A percentile compares a stretch with the other conserved stretches of the same genome.
These are phyloP conservation scores for Theonella swinhoei DNA, from an alignment of 37 sponge, comb jelly and placozoan species.

Conservation along the genomic window DNA sequence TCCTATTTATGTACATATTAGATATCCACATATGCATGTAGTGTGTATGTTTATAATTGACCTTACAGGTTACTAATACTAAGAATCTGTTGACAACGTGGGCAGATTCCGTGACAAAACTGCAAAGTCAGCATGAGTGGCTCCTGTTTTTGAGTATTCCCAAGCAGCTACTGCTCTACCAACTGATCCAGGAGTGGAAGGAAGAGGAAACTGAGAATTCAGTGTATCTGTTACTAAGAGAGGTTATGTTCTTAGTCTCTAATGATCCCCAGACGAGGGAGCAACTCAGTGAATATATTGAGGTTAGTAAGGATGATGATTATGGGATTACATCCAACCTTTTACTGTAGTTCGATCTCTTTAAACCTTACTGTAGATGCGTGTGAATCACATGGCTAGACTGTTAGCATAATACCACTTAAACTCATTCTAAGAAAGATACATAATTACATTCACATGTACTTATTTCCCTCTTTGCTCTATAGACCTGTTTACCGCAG, in stretches of 20 bases:
- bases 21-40: too few relatives aligned
- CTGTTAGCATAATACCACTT: too few relatives aligned
- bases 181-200: background rate
- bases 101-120: slow-evolving; percentile 43
- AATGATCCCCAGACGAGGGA: slow-evolving; percentile 21
- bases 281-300: background rate
- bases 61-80: slow-evolving; percentile 13
- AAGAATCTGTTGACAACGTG: slow-evolving; percentile 46
- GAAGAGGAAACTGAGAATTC: background rate
- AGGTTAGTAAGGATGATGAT: too few relatives aligned
- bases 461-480: too few relatives aligned
- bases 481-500: background rate
- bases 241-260: slow-evolving; percentile 55
- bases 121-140: slow-evolving; percentile 44
- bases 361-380: too few relatives aligned
- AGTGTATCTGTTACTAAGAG: slow-evolving; percentile 14
- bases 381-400: too few relatives aligned
- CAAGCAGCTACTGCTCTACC: slow-evolving; percentile 51
- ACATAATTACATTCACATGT: too few relatives aligned
- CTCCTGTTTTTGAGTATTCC: slow-evolving; percentile 76
- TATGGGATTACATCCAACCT: too few relatives aligned
- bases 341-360: too few relatives aligned
- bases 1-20: too few relatives aligned
- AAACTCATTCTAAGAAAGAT: too few relatives aligned
- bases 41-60: background rate